Evolutionary conservation across 2,797 vertebrate species (phyloP).

Genomic region (Myoxocephalus aenaeus): DNA sequence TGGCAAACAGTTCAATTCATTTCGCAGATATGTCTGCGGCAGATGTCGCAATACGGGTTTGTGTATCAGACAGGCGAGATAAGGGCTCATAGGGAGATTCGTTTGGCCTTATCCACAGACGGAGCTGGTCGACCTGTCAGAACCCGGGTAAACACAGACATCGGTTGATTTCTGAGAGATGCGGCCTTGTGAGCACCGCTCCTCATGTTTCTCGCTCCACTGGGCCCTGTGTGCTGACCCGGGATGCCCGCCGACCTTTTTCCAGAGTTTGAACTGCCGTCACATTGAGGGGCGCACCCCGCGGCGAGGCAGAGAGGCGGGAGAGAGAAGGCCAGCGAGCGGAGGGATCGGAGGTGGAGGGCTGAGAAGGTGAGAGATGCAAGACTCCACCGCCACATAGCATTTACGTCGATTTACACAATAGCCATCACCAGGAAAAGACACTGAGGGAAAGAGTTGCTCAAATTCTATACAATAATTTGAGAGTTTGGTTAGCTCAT

Average conservation of each 20-base stretch:
- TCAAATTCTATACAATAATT: neutral
- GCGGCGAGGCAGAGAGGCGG: slow-evolving; percentile 31
- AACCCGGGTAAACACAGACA: slow-evolving; percentile 64
- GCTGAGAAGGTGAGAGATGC: slow-evolving; percentile 29
- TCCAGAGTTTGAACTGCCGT: slow-evolving; percentile 58
- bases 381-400: slow-evolving; percentile 23
- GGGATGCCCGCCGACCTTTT: slow-evolving; percentile 68
- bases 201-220: slow-evolving; percentile 58
- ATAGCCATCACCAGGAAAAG: neutral
- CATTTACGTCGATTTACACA: slow-evolving; percentile 36
- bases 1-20: slow-evolving; percentile 60
- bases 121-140: slow-evolving; percentile 57
- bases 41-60: slow-evolving; percentile 34
- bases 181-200: slow-evolving; percentile 50
- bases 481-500: neutral
- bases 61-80: slow-evolving; percentile 59
- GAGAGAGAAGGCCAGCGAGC: neutral
- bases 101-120: slow-evolving; percentile 61
- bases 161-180: slow-evolving; percentile 50
- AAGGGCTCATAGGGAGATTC: slow-evolving; percentile 50
- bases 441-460: neutral
- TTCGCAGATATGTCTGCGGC: slow-evolving; percentile 52
- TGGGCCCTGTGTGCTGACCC: slow-evolving; percentile 45
- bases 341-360: slow-evolving; percentile 17
- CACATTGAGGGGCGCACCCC: slow-evolving; percentile 36